These are phyloP conservation scores for Schrankia costaestrigalis DNA, from an alignment of 2,888 invertebrate genomes.

Conservation along the genomic window DNA sequence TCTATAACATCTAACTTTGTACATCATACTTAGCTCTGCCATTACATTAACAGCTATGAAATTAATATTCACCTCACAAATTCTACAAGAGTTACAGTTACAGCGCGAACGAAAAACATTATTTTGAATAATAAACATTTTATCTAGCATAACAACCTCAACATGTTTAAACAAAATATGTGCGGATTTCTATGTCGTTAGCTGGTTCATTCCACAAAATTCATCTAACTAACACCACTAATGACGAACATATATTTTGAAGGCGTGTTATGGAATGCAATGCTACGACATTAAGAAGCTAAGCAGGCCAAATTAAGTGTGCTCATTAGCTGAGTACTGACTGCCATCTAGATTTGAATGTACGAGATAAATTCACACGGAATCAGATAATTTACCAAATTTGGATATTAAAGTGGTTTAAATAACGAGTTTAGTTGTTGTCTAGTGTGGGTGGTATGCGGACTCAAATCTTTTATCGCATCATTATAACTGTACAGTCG, in stretches of 20 bases:
- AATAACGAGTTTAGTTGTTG: slow-evolving; percentile 16
- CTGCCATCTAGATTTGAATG: slow-evolving; percentile 28
- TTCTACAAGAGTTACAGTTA: no score
- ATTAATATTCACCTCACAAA: no score
- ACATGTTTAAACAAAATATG: no score
- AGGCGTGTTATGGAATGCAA: slow-evolving; percentile 46
- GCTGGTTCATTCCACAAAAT: slow-evolving; percentile 46
- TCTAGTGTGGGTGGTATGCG: slow-evolving; percentile 14
- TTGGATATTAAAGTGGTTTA: slow-evolving; percentile 24
- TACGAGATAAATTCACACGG: slow-evolving; percentile 23
- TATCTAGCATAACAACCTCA: no score
- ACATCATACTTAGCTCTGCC: no score
- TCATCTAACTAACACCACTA: slow-evolving; percentile 47
- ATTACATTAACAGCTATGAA: no score
- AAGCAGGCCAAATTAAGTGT: slow-evolving; percentile 42
- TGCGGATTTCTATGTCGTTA: slow-evolving; percentile 38
- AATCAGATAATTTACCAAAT: slow-evolving; percentile 31
- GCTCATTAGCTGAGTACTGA: slow-evolving; percentile 40
- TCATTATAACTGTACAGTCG: slow-evolving; percentile 20
- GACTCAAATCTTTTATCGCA: slow-evolving; percentile 8
- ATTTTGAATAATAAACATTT: no score
- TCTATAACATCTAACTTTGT: no score
- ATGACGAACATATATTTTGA: slow-evolving; percentile 48
- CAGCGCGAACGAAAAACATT: no score
- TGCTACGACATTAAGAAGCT: slow-evolving; percentile 41